Evolutionary conservation across 2,888 invertebrate genomes (phyloP), one percentile per base, ranked within the genome.

Genomic region (Oscheius myriophilus): DNA sequence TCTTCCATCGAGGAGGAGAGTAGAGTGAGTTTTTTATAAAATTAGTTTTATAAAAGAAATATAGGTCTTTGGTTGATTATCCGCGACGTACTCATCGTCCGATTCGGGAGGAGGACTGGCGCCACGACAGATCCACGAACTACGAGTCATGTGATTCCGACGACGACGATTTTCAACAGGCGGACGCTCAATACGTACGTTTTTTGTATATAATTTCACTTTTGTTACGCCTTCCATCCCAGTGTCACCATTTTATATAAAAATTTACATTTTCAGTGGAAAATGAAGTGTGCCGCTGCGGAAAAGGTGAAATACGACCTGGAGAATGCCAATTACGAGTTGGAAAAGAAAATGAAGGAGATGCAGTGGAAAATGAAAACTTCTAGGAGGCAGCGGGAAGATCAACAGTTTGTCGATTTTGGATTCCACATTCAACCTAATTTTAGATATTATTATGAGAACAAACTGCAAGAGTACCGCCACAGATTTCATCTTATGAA

Each of bases 71-170:
- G 21, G 57, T 55, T 43, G 49, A 23, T n/a, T 23, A n/a, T 33
- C 33, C 33, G 23, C 23, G 18, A 26, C 61, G 49, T 39, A 14
- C 58, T 21, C 43, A n/a, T 16, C 12, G 46, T 9, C 46, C 59
- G 2, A 43, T 59, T 26, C 43, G 33, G 11, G 61, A 61, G 16
- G 49, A 33, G 46, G 25, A 49, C 11, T 26, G 26, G 14, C 14
- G 26, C 33, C 26, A 46, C 39, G 61, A 61, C 45, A 16, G 14
- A 4, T 26, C 26, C 21, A 33, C 42, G 26, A 46, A 59, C 11
- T 67, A 67, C 33, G 67, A 67, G 21, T 46, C 46, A 11, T 67
- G 23, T 46, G 67, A 67, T n/a, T 67, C 67, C 1, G 67, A 67
- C 26, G 67, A 67, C 14, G 67, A 67, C 21, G 67, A 67, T 42